A percentile compares a stretch with the other conserved stretches of the same genome.
Conservation (phyloP, 2,888 invertebrate species). For the Agapostemon virescens region DNA sequence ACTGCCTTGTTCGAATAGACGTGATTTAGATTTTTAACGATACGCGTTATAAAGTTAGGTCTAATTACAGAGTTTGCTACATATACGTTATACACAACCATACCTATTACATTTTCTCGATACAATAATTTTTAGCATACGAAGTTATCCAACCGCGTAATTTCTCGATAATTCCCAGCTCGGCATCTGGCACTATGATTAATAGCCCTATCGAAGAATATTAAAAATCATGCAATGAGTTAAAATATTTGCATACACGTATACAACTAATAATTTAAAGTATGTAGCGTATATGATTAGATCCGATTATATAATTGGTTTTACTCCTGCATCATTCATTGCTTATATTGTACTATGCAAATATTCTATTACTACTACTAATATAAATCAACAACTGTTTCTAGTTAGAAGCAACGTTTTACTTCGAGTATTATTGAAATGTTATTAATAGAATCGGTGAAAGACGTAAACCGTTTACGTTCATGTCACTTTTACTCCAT, state of each 20-base stretch:
- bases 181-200: slow-evolving; percentile 28
- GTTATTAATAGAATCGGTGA: too few species aligned
- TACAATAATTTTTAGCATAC: neutral
- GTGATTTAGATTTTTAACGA: neutral
- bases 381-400: neutral
- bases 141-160: neutral
- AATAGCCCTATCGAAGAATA: slow-evolving; percentile 23
- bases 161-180: slow-evolving; percentile 17
- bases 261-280: neutral
- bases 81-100: neutral
- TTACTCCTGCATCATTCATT: neutral
- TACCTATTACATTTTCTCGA: neutral
- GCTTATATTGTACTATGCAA: neutral
- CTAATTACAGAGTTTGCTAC: neutral
- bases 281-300: neutral
- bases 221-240: slow-evolving; percentile 25
- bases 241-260: neutral
- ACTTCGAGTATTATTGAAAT: neutral
- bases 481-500: neutral
- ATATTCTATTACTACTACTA: neutral
- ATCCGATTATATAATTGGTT: neutral
- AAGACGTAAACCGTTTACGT: neutral
- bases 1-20: neutral
- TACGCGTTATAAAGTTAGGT: neutral
- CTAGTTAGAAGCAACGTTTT: neutral